Evolutionary conservation across 1,140 invertebrate species (phyloP), one percentile per base, ranked within the genome.

Genomic region (Rhysida immarginata): DNA sequence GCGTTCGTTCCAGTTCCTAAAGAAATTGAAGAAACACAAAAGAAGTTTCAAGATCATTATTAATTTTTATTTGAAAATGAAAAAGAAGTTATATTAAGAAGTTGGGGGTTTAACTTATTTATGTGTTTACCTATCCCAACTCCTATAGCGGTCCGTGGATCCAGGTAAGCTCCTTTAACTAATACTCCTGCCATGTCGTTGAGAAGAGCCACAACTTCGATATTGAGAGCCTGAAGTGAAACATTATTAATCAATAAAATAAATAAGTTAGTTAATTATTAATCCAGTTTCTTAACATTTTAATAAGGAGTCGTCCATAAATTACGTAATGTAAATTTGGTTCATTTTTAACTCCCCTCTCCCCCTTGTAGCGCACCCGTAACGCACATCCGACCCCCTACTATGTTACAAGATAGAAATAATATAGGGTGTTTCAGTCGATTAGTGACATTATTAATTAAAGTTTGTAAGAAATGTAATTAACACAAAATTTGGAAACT

Each of bases 161-260:
- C 76, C 20, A 77, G 59, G 14, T 73, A 73, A 8, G 77, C 75
- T 20, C 77, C 78, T 63, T 78, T 76, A 1, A 81, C 64, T 27
- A 81, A 62, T 2, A 78, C 80, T 16, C 78, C 85, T 16, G 84
- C 85, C 0, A 85, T 85, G 60, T 88, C 85, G 66, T 89, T 88
- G 35, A 88, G 71, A 54, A 88, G 74, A 21, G 83, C 84, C 43
- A 82, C 68, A 42, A 87, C 82, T 57, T 82, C 75, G 1, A 87
- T 79, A 58, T 79, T 74, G 5, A 83, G 73, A 61, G 80, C 79
- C 74, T 77, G 58, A 64, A 52, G 61, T 56, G 57, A 44, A 44
- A 60, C 25, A 45, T 41, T 27, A 42, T 35, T 26, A 44, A 57
- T n/a, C n/a, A n/a, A n/a, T n/a, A n/a, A n/a, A n/a, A 49, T n/a